Evolutionary conservation across 2,113 vertebrate genomes (phyloP).

Genomic region (Notechis scutatus): DNA sequence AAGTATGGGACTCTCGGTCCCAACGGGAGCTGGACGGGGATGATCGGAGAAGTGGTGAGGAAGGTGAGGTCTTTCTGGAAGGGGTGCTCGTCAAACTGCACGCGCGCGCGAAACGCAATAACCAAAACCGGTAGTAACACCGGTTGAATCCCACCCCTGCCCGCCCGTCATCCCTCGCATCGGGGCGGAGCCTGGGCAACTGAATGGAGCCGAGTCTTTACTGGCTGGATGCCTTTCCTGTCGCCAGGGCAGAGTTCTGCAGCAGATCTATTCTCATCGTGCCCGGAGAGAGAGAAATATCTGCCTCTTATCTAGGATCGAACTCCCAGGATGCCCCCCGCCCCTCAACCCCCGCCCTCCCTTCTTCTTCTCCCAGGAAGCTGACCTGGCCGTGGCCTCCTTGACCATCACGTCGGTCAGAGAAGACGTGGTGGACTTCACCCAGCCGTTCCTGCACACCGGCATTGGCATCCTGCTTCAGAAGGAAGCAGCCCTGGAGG

Average conservation of each 20-base stretch:
- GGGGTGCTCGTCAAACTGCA: not conserved
- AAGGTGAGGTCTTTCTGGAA: conserved; percentile 58
- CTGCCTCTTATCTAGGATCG: no score
- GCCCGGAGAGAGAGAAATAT: no score
- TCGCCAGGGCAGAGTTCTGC: no score
- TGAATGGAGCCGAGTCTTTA: no score
- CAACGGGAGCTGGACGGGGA: conserved; percentile 77
- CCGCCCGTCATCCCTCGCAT: no score
- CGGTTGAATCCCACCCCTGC: no score
- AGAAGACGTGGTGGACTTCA: conserved; percentile 80
- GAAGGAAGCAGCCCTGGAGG: conserved; percentile 62
- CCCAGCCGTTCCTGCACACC: conserved; percentile 82
- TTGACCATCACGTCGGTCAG: conserved; percentile 76
- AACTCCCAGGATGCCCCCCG: not conserved
- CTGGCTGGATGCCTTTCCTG: no score
- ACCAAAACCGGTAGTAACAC: no score
- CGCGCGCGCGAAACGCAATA: no score
- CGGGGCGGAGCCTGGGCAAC: no score
- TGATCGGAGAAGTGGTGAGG: conserved; percentile 81
- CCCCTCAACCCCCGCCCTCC: not conserved
- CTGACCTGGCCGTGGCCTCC: conserved; percentile 81
- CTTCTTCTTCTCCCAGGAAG: conserved; percentile 68
- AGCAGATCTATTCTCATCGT: no score
- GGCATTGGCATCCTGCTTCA: conserved; percentile 82
- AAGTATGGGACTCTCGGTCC: conserved; percentile 67